Base-by-base conservation (phyloP, 64 coral and sea anemone species). In the Pocillopora verrucosa region DNA sequence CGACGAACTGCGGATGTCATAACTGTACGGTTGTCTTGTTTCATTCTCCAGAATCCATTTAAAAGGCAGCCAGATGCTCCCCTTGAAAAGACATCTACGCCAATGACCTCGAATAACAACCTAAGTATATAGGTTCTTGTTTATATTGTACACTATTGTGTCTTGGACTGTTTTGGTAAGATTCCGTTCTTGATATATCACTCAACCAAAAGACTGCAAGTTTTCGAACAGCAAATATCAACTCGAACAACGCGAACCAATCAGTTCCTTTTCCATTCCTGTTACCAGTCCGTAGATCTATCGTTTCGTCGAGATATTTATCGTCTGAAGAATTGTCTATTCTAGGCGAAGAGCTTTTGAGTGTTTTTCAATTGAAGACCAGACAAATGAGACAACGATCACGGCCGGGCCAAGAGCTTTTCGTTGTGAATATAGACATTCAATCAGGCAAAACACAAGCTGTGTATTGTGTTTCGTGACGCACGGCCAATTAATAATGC, bases 301-400 rank as follows among this genome's bases (percentile, higher is more conserved):
- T 68, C 20, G 30, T 17, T 35, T 72, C 56, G 38, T 0, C 4
- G 51, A n/a, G 20, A 65, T 85, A 68, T 17, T 56, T 72, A 45
- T 37, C 62, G 9, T 3, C 37, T 16, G n/a, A 34, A 45, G 15
- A 83, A 72, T 13, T 45, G 34, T 11, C 65, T 85, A 57, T 85
- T 85, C 57, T 85, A 20, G 61, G 61, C 5, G 80, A 16, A 63
- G 59, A 67, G 38, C 61, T 15, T 67, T 83, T 38, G 61, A 72
- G 61, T 68, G 61, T 22, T 72, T 70, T 85, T 70, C 82, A 70
- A 56, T 85, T 72, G 82, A 85, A 85, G 67, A 56, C 63, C 64
- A 85, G 82, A 85, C 82, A 72, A 68, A 85, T 85, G 82, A 85
- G 82, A 85, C 82, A 85, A 85, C 57, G 64, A 56, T 38, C 63